Conservation (phyloP, 2,113 vertebrate species). For the Albula glossodonta region DNA sequence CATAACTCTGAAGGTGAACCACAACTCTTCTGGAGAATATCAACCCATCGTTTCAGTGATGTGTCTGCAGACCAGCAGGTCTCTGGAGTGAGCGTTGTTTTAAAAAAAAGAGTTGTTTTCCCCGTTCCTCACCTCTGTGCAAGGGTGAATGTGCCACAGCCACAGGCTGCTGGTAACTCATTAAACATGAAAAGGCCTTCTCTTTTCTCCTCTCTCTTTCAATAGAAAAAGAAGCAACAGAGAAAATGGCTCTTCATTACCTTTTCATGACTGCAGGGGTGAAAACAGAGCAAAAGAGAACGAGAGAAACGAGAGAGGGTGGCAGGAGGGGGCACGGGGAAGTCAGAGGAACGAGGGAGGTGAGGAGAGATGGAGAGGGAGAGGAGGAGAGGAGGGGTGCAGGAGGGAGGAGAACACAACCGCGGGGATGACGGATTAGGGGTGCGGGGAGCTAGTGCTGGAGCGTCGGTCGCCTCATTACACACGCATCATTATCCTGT, state of each 20-base stretch:
- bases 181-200: constrained; percentile 35
- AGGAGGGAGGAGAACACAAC: not conserved
- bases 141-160: not conserved
- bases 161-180: constrained; percentile 36
- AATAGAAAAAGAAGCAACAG: constrained; percentile 3
- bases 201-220: constrained; percentile 19
- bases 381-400: not conserved
- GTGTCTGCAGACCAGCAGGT: not conserved
- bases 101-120: not conserved
- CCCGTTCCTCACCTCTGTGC: not conserved
- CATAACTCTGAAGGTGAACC: no score
- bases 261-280: constrained; percentile 15
- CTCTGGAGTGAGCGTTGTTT: not conserved
- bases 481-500: constrained; percentile 40
- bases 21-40: no score
- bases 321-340: not conserved
- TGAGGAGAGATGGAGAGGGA: not conserved
- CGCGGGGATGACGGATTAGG: constrained; percentile 19
- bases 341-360: not conserved
- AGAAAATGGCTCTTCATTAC: constrained; percentile 27
- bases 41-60: no score
- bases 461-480: constrained; percentile 37
- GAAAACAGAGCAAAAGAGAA: not conserved
- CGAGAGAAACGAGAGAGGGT: not conserved
- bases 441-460: not conserved